Evolutionary conservation across 2,888 invertebrate genomes (phyloP), one percentile per base, ranked within the genome.

Genomic region (Agrypnus murinus): DNA sequence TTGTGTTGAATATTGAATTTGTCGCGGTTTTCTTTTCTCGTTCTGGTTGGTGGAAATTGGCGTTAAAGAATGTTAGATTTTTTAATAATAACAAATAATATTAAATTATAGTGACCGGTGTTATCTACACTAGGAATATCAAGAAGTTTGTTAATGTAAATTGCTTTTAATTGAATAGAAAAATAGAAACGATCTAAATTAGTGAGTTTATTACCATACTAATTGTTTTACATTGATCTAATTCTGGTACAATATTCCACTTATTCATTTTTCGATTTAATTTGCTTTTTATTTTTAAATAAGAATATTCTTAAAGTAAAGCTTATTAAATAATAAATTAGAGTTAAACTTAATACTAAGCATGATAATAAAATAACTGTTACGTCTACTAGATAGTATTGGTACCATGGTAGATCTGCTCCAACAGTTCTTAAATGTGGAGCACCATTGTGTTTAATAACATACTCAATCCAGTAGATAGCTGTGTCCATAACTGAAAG

Each of bases 401-500:
- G 87, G n/a, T 86, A 79, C 58, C 84, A 80, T 0, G 86, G 81
- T 10, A 89, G 81, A 65, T 88, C 87, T 1, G 87, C 81, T 0
- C 87, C 87, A 0, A 87, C 86, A 8, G 87, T 87, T 45, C 87
- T 83, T 25, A 89, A 72, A 69, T 89, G 88, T 1, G 81, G 75
- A 0, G 89, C 89, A 0, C 90, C 90, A 65, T 87, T 87, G 75
- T 90, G 89, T 38, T 90, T 86, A 6, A 89, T 81, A 0, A 91
- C 88, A 75, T 91, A 90, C 80, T 92, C 91, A 60, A 89, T 87
- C 91, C 91, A 92, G 82, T 89, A 91, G 0, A 90, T 83, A 0
- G 89, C 89, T 17, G 88, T 89, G 25, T 91, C 89, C 69, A 91
- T 76, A 0, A 91, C 88, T n/a, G 87, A 85, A 78, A 88, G 80